phyloP scores from a whole-genome alignment of 1,140 invertebrate species.

The Camponotus floridanus region DNA sequence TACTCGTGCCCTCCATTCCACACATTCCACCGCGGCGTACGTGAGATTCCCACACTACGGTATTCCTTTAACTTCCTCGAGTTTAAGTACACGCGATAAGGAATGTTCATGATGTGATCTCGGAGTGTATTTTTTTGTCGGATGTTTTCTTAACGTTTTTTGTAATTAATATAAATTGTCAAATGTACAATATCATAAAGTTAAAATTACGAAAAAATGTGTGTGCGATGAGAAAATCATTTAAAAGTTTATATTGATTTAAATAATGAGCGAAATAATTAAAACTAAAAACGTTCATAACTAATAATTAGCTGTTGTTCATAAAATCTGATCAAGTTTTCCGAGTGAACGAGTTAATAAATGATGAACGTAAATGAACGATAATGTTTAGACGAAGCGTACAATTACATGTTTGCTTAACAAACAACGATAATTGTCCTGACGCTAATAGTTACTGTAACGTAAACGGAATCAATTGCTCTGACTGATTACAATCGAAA shows the following conservation, averaged over 20 bases:
- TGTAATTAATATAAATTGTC: background rate
- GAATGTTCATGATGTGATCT: conserved; percentile 6
- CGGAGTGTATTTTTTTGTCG: background rate
- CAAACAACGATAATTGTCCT: conserved; percentile 71
- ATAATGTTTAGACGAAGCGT: background rate
- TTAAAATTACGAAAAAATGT: background rate
- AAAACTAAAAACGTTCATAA: background rate
- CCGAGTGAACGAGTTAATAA: background rate
- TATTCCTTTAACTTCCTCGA: conserved; percentile 76
- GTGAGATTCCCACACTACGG: conserved; percentile 86
- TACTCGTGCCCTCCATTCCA: conserved; percentile 85
- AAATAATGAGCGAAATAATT: background rate
- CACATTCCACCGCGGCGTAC: conserved; percentile 83
- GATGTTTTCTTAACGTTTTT: background rate
- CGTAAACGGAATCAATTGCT: conserved; percentile 64
- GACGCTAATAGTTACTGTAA: conserved; percentile 68
- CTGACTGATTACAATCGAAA: conserved; percentile 11
- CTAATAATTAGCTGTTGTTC: background rate
- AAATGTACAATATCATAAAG: background rate
- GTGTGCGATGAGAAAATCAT: background rate
- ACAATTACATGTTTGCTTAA: conserved; percentile 66
- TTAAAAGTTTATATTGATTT: background rate
- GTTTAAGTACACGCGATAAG: conserved; percentile 29
- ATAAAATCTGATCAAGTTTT: conserved; percentile 20
- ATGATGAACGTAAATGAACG: conserved; percentile 31